Evolutionary conservation across 2,797 vertebrate species (phyloP), one percentile per base, ranked within the genome.

Genomic region (Eleutherodactylus coqui): DNA sequence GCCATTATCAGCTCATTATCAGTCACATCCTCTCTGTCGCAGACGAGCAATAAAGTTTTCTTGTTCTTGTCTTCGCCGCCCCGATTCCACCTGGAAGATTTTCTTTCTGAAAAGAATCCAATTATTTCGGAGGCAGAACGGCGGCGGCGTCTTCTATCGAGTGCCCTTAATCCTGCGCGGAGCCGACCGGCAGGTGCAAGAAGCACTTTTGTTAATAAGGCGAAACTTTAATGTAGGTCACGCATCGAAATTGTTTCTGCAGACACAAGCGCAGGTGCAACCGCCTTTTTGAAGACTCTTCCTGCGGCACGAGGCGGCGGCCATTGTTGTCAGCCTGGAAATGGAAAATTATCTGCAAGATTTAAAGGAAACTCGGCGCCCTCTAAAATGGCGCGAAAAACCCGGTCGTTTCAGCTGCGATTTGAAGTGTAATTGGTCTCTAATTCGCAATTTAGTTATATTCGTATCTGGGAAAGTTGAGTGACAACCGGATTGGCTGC

Each of bases 151-250:
- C 43, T 84, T 64, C 27, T 38, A 45, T 49, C 60, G 19, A 51
- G 49, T 41, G 19, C 36, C 64, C 77, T 9, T 45, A 45, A 80
- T 75, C 38, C 16, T 17, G 69, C 29, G 10, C 38, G 2, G 9
- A 24, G 78, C 5, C 38, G 29, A 27, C 17, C 70, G 85, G 58
- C 72, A 82, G 79, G 58, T 73, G 73, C 76, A 38, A 16, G 17
- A 16, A 69, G 17, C 38, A 36, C 84, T 79, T 45, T 73, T 32
- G 49, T 21, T 47, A 55, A 58, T n/a, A 45, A 58, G 75, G 32
- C 11, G 17, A 77, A 76, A 67, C 79, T 43, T 76, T 53, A 55
- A 86, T 75, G 53, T 86, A 86, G 79, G 78, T 82, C 79, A 43
- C 6, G n/a, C 45, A 43, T 27, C 41, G 27, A 75, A n/a, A 62